A percentile compares a stretch with the other conserved stretches of the same genome.
These are phyloP conservation scores for Sphaerodactylus townsendi DNA, from an alignment of 2,113 vertebrate species.

Conservation along the genomic window DNA sequence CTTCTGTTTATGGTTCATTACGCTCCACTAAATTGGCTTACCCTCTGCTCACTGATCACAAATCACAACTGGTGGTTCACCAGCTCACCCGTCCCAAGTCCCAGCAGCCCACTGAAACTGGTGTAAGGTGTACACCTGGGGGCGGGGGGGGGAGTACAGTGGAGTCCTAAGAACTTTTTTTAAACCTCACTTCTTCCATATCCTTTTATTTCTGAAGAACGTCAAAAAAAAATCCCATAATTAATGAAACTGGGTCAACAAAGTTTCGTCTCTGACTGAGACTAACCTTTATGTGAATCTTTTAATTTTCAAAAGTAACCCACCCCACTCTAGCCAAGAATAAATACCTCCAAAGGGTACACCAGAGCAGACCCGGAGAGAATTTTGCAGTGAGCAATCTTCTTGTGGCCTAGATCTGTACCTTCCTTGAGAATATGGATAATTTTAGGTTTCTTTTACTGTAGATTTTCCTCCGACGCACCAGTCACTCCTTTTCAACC, in stretches of 20 bases:
- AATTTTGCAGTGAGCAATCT: constrained; percentile 72
- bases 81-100: no score
- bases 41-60: no score
- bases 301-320: constrained; percentile 6
- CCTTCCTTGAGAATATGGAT: constrained; percentile 80
- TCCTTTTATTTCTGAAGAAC: not conserved
- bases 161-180: no score
- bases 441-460: constrained; percentile 77
- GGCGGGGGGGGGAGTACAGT: no score
- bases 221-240: not conserved
- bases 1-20: no score
- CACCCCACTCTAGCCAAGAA: constrained; percentile 52
- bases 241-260: constrained; percentile 19
- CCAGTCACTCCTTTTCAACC: constrained; percentile 54
- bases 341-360: constrained; percentile 63
- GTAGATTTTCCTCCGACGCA: constrained; percentile 52
- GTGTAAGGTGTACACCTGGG: no score
- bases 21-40: no score
- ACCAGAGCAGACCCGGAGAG: constrained; percentile 66
- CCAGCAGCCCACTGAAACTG: no score
- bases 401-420: constrained; percentile 76
- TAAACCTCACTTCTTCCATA: not conserved
- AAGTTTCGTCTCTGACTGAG: not conserved
- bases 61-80: no score
- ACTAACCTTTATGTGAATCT: not conserved